Conservation (phyloP, 2,113 vertebrate species). For the Numida meleagris region DNA sequence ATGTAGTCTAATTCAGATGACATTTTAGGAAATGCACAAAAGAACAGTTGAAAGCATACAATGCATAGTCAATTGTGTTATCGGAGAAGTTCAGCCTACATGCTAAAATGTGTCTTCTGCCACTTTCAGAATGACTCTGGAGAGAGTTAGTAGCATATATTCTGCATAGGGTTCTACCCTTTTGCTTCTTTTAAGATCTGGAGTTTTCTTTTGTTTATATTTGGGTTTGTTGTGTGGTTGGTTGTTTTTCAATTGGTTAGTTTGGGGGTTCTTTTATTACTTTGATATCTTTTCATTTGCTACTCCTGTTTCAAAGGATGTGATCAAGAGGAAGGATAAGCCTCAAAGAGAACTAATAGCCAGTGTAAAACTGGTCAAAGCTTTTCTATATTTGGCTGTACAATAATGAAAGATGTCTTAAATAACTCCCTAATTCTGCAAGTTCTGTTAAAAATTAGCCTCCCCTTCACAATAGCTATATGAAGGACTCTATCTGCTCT, state of each 20-base stretch:
- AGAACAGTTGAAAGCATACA: neutral
- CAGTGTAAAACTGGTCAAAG: neutral
- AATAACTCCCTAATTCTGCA: neutral
- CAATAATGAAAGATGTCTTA: neutral
- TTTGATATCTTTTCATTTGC: neutral
- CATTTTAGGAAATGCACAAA: neutral
- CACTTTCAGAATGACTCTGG: neutral
- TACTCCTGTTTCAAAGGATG: neutral
- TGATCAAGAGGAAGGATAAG: neutral
- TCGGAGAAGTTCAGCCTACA: neutral
- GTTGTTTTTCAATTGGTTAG: neutral
- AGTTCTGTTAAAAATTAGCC: neutral
- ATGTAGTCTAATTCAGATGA: neutral
- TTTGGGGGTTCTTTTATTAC: neutral
- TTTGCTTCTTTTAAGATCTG: neutral
- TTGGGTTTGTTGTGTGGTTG: neutral
- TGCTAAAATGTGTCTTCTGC: neutral
- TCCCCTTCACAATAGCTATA: neutral
- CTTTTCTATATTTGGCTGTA: neutral
- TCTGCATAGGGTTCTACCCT: neutral
- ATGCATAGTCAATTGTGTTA: neutral
- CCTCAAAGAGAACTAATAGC: neutral
- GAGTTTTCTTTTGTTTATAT: neutral
- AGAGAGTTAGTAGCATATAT: neutral
- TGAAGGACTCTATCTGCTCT: neutral